phyloP scores from a whole-genome alignment of 2,888 invertebrate species.

The Gastracanthus pulcherrimus region DNA sequence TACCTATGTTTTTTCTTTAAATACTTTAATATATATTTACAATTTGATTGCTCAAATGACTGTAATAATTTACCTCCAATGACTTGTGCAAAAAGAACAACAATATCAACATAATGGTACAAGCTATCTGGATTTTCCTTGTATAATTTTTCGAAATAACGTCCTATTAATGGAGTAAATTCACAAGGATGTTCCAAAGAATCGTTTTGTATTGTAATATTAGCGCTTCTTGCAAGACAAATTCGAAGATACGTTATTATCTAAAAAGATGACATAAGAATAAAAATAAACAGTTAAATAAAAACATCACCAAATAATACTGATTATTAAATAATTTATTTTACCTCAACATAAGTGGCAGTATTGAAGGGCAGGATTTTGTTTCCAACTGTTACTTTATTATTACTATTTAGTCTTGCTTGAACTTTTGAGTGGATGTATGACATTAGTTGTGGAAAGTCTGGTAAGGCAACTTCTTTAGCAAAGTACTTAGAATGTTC shows the following conservation, averaged over 20 bases:
- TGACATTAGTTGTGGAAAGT: conserved; percentile 85
- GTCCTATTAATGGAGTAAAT: conserved; percentile 83
- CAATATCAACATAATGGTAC: conserved; percentile 84
- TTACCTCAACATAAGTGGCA: conserved; percentile 86
- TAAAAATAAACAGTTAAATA: too few species aligned
- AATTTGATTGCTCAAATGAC: background rate
- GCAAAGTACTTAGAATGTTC: conserved; percentile 69
- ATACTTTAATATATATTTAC: background rate
- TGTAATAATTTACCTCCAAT: conserved; percentile 85
- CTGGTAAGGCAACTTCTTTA: conserved; percentile 81
- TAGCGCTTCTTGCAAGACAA: conserved; percentile 85
- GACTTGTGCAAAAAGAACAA: conserved; percentile 83
- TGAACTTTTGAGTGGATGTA: conserved; percentile 81
- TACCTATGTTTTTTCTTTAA: too few species aligned
- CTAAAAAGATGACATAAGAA: conserved; percentile 76
- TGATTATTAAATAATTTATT: conserved; percentile 1
- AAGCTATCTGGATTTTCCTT: conserved; percentile 81
- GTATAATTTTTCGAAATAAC: conserved; percentile 81
- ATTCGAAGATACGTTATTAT: conserved; percentile 88
- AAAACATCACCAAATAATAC: background rate
- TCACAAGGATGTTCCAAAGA: conserved; percentile 82
- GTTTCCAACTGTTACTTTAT: conserved; percentile 82
- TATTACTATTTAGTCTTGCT: conserved; percentile 65
- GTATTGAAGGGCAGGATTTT: conserved; percentile 86
- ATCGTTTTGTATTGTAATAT: conserved; percentile 78